Evolutionary conservation across 2,113 vertebrate species (phyloP).

Genomic region (Leucopsar rothschildi): DNA sequence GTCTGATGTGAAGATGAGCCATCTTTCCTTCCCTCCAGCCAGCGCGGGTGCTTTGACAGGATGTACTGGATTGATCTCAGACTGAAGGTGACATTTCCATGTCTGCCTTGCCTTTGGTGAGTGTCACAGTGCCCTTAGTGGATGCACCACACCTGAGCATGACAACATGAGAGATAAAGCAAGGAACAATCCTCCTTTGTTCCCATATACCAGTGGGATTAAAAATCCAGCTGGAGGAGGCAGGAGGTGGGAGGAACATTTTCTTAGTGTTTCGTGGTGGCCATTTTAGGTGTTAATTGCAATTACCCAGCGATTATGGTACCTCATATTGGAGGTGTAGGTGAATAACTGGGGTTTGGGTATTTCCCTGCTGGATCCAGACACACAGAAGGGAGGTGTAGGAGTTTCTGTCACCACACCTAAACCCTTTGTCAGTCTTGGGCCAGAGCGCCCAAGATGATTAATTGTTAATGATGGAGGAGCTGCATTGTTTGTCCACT

Average conservation of each 20-base stretch:
- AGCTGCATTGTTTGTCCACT: neutral
- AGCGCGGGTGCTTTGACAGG: neutral
- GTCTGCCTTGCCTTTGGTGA: neutral
- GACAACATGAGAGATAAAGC: neutral
- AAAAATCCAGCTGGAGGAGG: neutral
- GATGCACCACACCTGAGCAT: rapidly evolving
- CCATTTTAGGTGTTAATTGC: neutral
- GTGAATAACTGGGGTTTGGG: neutral
- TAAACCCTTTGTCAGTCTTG: neutral
- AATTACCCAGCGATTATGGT: neutral
- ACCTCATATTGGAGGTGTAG: neutral
- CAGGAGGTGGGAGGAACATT: neutral
- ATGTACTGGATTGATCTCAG: neutral
- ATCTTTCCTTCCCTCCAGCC: neutral
- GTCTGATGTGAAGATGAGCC: neutral
- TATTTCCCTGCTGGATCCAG: neutral
- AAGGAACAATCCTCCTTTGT: neutral
- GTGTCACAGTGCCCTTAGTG: neutral
- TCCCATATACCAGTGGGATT: neutral
- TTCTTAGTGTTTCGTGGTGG: neutral
- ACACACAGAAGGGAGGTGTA: neutral
- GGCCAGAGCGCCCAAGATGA: neutral
- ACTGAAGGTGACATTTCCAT: neutral
- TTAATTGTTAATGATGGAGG: neutral
- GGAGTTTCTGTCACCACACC: conserved; percentile 1